Evolutionary conservation across 2,797 vertebrate species (phyloP).

Genomic region (Notamacropus eugenii): DNA sequence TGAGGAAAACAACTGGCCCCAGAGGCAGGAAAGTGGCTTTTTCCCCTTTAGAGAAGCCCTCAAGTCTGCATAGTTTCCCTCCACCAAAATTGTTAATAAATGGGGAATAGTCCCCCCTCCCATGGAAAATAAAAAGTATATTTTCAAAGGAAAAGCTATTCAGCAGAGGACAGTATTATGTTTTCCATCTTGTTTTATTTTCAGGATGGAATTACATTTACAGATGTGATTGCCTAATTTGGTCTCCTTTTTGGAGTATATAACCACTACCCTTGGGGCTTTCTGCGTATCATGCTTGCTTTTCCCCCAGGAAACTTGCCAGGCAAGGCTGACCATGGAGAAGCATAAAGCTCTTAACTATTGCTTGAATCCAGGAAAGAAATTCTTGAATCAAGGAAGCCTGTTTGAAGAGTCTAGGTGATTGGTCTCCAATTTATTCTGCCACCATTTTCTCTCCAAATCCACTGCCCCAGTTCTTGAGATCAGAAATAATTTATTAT

Average conservation of each 20-base stretch:
- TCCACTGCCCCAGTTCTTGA: neutral
- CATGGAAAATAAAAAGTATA: neutral
- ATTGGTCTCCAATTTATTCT: neutral
- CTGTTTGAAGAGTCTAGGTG: neutral
- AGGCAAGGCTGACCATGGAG: neutral
- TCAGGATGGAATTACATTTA: neutral
- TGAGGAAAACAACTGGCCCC: neutral
- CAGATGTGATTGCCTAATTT: neutral
- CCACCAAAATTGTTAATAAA: constrained; percentile 69
- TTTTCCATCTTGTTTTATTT: neutral
- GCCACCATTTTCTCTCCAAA: neutral
- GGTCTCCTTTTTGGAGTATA: neutral
- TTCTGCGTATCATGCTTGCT: neutral
- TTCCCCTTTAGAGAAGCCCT: constrained; percentile 50
- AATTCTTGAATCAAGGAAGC: neutral
- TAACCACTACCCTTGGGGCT: neutral
- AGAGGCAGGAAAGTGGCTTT: neutral
- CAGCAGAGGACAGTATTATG: neutral
- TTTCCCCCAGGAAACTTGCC: neutral
- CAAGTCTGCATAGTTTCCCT: neutral
- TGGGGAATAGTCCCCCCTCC: constrained; percentile 63
- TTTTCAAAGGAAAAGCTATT: neutral
- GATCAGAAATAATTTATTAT: neutral
- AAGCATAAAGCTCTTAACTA: neutral
- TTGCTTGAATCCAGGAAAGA: neutral